These are phyloP conservation scores for Lepisosteus oculatus DNA, from an alignment of 2,113 vertebrate genomes.

Conservation along the genomic window DNA sequence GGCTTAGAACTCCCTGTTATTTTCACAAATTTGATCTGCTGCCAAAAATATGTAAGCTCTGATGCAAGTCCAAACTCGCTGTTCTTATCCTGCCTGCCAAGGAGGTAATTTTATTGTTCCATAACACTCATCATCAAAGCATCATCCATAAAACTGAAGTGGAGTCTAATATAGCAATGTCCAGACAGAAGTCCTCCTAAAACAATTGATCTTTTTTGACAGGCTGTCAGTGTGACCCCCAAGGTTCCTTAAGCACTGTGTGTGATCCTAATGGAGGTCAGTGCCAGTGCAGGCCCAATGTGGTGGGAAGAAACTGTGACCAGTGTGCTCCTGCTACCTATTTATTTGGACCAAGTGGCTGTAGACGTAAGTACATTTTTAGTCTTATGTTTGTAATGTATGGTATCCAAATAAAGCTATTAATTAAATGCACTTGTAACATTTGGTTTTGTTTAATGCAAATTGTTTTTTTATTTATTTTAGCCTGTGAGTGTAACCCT, in stretches of 20 bases:
- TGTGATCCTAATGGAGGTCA: conserved; percentile 88
- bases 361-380: conserved; percentile 71
- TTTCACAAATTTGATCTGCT: not conserved
- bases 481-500: conserved; percentile 82
- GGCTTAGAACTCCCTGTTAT: not conserved
- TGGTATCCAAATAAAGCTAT: too few species aligned
- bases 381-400: too few species aligned
- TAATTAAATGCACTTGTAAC: too few species aligned
- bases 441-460: not conserved
- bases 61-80: conserved; percentile 10
- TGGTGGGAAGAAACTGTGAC: conserved; percentile 85
- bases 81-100: too few species aligned
- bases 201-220: conserved; percentile 12
- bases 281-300: conserved; percentile 85
- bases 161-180: not conserved
- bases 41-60: not conserved
- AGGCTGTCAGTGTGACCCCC: conserved; percentile 92
- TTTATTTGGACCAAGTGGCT: conserved; percentile 87
- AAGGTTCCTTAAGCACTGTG: conserved; percentile 89
- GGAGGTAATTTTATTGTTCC: too few species aligned
- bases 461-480: not conserved
- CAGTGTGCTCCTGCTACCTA: conserved; percentile 83
- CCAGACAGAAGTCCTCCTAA: too few species aligned
- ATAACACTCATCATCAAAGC: not conserved
- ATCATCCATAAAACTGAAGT: not conserved